Percentiles rank a stretch among this genome's conserved stretches.
Evolutionary conservation across 2,888 invertebrate genomes (phyloP).

Genomic region (Agonopterix alstromeriana): DNA sequence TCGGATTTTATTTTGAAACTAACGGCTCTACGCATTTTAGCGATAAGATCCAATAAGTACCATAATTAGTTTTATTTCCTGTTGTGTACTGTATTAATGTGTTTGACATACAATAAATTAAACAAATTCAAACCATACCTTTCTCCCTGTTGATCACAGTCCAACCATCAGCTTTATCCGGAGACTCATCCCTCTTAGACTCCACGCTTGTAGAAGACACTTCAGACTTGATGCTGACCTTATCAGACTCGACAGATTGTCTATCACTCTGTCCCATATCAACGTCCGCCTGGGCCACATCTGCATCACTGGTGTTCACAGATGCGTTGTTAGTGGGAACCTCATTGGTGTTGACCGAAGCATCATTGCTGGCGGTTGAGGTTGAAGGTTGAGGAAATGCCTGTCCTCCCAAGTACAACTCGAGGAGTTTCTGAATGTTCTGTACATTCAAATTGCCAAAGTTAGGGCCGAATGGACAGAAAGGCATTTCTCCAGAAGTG

Average conservation of each 20-base stretch:
- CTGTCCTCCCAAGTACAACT: conserved; percentile 15
- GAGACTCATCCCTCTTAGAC: conserved; percentile 31
- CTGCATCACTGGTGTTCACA: conserved; percentile 1
- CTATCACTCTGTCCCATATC: conserved; percentile 32
- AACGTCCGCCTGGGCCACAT: conserved; percentile 16
- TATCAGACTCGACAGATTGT: conserved; percentile 16
- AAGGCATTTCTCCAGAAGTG: conserved; percentile 2
- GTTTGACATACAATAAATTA: neutral
- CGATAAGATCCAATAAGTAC: too few relatives aligned
- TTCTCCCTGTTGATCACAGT: conserved; percentile 59
- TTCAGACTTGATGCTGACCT: conserved; percentile 13
- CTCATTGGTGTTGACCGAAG: conserved; percentile 5
- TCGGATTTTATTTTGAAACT: too few relatives aligned
- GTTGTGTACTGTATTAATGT: too few relatives aligned
- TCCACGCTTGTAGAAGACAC: conserved; percentile 17
- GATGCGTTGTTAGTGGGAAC: conserved; percentile 5
- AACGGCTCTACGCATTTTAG: too few relatives aligned
- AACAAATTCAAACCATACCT: conserved; percentile 29
- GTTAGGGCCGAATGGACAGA: conserved; percentile 7
- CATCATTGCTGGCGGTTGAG: conserved; percentile 9
- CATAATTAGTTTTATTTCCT: too few relatives aligned
- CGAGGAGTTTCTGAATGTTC: conserved; percentile 21
- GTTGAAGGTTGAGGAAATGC: conserved; percentile 10
- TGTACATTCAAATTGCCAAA: conserved; percentile 12
- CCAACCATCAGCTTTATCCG: conserved; percentile 53